Evolutionary conservation across 2,797 vertebrate genomes (phyloP), one percentile per base, ranked within the genome.

Genomic region (Phataginus tricuspis): DNA sequence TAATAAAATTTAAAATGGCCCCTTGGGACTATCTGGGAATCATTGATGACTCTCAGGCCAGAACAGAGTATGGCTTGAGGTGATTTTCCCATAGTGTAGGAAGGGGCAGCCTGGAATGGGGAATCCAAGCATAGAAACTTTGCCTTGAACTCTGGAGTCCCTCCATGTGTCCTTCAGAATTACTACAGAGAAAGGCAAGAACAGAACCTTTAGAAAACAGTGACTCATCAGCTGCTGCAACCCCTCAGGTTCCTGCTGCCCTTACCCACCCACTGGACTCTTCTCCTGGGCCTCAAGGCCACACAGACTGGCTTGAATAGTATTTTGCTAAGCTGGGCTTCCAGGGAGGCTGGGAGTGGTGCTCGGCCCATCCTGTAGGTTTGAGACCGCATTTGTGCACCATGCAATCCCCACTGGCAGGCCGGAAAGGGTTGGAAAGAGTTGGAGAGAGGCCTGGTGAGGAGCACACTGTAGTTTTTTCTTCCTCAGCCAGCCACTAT

Each of bases 1-100:
- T 86, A 86, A 94, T 86, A 75, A 92, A 95, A 92, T 79, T 95
- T 86, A 86, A 88, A 95, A 96, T 85, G 74, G 64, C 34, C 61
- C 37, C 69, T 69, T 51, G 34, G 57, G 27, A 63, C 34, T 95
- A 83, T 91, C 89, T 95, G 74, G 34, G 97, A 91, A 86, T 34
- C 59, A 89, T 68, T 42, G 13, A 37, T 90, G 37, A 95, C 55
- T 96, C 27, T 92, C 25, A 94, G 42, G 61, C 61, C 39, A 55
- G 4, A 3, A 93, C 18, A 78, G 2, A 69, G 19, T 91, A 7
- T 95, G 15, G 10, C 64, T 94, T 89, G 42, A 93, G 74, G 68
- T 80, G 21, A 86, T 94, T 84, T 96, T 82, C 31, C 71, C 64
- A 53, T 57, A 53, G 19, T 77, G 4, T 87, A 31, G 8, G 45